Percentiles rank a stretch among this genome's conserved stretches.
phyloP scores from a whole-genome alignment of 2,888 invertebrate genomes.

The Liodrosophila aerea region DNA sequence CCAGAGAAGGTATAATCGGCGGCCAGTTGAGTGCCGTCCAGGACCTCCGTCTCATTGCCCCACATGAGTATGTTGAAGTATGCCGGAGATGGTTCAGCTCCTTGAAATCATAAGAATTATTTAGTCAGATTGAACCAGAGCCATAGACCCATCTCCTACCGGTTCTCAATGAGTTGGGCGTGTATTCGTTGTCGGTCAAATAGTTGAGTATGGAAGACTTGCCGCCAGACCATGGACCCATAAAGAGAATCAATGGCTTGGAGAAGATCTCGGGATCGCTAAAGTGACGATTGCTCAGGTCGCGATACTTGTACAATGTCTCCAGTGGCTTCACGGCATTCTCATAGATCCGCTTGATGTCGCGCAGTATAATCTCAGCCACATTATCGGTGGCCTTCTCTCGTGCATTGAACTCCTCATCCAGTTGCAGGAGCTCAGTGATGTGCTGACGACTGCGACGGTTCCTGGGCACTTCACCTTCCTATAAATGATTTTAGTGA shows the following conservation, averaged over 20 bases:
- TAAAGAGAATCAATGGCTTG: constrained; percentile 94
- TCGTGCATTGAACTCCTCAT: constrained; percentile 88
- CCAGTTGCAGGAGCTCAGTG: constrained; percentile 89
- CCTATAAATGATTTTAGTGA: constrained; percentile 81
- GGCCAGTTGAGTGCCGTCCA: constrained; percentile 96
- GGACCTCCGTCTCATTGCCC: constrained; percentile 91
- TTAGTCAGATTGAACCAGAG: no score
- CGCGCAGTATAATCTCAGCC: constrained; percentile 90
- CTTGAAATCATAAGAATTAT: constrained; percentile 82
- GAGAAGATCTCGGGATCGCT: constrained; percentile 97
- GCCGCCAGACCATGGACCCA: constrained; percentile 98
- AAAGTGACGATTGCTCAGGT: constrained; percentile 94
- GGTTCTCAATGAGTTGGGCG: constrained; percentile 91
- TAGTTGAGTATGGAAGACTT: constrained; percentile 97
- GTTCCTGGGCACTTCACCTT: constrained; percentile 89
- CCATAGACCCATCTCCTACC: constrained; percentile 84
- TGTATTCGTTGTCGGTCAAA: constrained; percentile 93
- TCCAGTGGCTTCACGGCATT: constrained; percentile 94
- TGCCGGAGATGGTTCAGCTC: constrained; percentile 96
- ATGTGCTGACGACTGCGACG: constrained; percentile 91
- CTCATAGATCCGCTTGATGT: constrained; percentile 93
- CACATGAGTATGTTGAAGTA: constrained; percentile 96
- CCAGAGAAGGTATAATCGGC: constrained; percentile 97
- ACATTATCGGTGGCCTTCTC: constrained; percentile 89
- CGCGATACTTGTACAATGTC: constrained; percentile 94